Percentiles rank a stretch among this genome's conserved stretches.
Evolutionary conservation across 64 coral and sea anemone species (phyloP).

Genomic region (Anthopleura sola): DNA sequence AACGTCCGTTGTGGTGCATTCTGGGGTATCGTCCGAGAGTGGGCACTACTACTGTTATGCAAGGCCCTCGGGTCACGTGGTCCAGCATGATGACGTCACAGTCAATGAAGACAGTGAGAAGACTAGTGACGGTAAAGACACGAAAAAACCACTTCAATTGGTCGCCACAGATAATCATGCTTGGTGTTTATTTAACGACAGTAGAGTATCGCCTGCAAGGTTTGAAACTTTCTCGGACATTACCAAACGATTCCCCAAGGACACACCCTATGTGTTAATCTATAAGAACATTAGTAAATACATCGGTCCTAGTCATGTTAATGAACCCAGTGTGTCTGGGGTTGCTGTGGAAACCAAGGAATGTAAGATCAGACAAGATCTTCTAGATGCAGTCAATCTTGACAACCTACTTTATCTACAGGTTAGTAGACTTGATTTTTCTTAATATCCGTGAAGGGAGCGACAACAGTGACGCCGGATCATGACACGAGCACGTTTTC

Average conservation of each 20-base stretch:
- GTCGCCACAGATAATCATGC: background rate
- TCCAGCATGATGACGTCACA: background rate
- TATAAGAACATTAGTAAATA: slow-evolving; percentile 51
- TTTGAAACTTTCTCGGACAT: slow-evolving; percentile 75
- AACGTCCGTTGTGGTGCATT: slow-evolving; percentile 91
- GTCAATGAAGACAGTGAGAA: background rate
- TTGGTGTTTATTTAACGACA: slow-evolving; percentile 90
- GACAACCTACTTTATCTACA: slow-evolving; percentile 58
- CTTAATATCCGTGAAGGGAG: too few species aligned
- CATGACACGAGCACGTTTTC: too few species aligned
- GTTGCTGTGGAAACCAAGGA: background rate
- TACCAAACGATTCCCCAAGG: slow-evolving; percentile 76
- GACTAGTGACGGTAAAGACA: slow-evolving; percentile 1
- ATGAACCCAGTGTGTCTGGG: background rate
- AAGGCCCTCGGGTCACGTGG: background rate
- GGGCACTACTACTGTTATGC: slow-evolving; percentile 99
- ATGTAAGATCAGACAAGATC: slow-evolving; percentile 23
- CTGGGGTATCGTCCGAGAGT: slow-evolving; percentile 88
- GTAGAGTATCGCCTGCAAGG: slow-evolving; percentile 69
- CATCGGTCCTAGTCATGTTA: background rate
- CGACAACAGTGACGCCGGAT: too few species aligned
- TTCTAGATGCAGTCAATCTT: slow-evolving; percentile 38
- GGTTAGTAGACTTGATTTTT: slow-evolving; percentile 17
- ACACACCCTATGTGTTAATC: slow-evolving; percentile 90
- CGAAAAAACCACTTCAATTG: slow-evolving; percentile 17